phyloP scores from a whole-genome alignment of 1,140 invertebrate species.

The Drosophila miranda region DNA sequence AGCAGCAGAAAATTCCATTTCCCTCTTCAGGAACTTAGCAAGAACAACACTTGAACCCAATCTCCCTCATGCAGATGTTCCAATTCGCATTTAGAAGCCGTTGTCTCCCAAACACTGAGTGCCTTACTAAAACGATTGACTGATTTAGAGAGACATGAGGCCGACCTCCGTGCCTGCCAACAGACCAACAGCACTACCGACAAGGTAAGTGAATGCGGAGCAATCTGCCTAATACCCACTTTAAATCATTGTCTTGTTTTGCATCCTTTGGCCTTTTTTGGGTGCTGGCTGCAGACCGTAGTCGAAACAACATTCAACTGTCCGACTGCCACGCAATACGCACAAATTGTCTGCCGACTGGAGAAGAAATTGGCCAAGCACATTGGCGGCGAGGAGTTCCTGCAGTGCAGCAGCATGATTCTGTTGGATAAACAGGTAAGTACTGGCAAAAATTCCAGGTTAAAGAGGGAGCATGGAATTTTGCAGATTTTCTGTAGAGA shows the following conservation, averaged over 20 bases:
- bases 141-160: slow-evolving; percentile 82
- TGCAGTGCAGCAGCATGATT: slow-evolving; percentile 78
- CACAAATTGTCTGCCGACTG: slow-evolving; percentile 78
- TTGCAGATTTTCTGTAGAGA: no score
- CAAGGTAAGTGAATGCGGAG: slow-evolving; percentile 50
- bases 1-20: slow-evolving; percentile 18
- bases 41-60: neutral
- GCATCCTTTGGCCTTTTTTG: slow-evolving; percentile 21
- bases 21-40: slow-evolving; percentile 9
- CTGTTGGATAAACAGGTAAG: slow-evolving; percentile 76
- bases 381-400: slow-evolving; percentile 78
- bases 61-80: slow-evolving; percentile 64
- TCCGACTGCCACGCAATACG: slow-evolving; percentile 78
- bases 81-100: slow-evolving; percentile 77
- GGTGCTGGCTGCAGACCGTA: slow-evolving; percentile 5
- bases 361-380: slow-evolving; percentile 81
- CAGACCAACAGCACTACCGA: slow-evolving; percentile 51
- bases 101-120: slow-evolving; percentile 82
- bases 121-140: slow-evolving; percentile 82
- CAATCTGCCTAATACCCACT: slow-evolving; percentile 30
- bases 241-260: slow-evolving; percentile 23
- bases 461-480: no score
- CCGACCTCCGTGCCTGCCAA: slow-evolving; percentile 73
- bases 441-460: neutral
- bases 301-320: slow-evolving; percentile 50